Evolutionary conservation across 2,888 invertebrate species (phyloP).

Genomic region (Proisotoma minuta): DNA sequence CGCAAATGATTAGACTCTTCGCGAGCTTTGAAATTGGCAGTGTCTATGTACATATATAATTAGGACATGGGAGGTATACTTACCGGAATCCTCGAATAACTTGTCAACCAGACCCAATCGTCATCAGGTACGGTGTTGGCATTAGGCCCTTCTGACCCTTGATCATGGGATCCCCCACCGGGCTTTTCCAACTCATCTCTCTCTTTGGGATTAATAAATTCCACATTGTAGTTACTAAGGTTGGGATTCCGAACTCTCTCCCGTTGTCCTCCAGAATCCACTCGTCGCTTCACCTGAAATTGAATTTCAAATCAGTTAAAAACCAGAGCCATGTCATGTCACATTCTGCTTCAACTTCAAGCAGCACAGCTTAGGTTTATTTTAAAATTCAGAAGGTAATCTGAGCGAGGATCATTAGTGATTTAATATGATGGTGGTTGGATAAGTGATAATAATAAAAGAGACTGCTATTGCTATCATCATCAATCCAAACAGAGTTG

Average conservation of each 20-base stretch:
- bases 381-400: background rate
- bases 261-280: slow-evolving; percentile 23
- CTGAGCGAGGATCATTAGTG: background rate
- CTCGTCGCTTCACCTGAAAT: slow-evolving; percentile 36
- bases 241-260: slow-evolving; percentile 28
- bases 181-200: slow-evolving; percentile 26
- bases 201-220: slow-evolving; percentile 37
- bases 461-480: background rate
- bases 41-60: too few relatives aligned
- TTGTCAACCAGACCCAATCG: slow-evolving; percentile 66
- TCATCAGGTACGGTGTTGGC: slow-evolving; percentile 33
- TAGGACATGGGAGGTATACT: too few relatives aligned
- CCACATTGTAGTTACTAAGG: slow-evolving; percentile 39
- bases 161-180: background rate
- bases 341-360: background rate
- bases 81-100: slow-evolving; percentile 80
- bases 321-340: background rate
- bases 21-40: too few relatives aligned
- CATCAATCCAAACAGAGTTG: background rate
- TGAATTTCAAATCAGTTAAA: too few relatives aligned
- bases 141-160: slow-evolving; percentile 8
- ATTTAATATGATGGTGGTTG: background rate
- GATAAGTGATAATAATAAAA: background rate
- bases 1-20: too few relatives aligned
- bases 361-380: background rate